Base-by-base conservation (phyloP, 2,888 invertebrate genomes). In the Leucoptera coffeella region DNA sequence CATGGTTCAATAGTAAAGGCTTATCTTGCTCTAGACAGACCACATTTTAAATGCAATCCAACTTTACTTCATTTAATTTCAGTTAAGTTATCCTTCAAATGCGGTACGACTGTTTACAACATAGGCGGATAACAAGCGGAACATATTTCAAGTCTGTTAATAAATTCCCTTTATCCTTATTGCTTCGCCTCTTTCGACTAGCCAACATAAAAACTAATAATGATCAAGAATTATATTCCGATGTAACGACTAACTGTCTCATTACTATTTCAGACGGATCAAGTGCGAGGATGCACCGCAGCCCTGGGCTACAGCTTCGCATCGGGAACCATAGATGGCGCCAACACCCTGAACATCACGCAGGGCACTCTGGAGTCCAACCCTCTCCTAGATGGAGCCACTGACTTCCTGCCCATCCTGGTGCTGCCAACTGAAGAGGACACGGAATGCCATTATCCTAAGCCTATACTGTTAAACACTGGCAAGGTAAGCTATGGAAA, bases 291-390 rank as follows among this genome's bases (percentile, higher is more conserved):
- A 1, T 91, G 90, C 45, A 54, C 71, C 3, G 80, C 88, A 3
- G 86, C 86, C 0, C 78, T 91, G 47, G 82, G 91, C 75, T 87
- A 85, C 57, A 85, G 85, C 44, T 90, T 91, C 47, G 89, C 86
- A 1, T 85, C 85, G 0, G 87, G 87, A 2, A 87, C 87, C 0
- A 82, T 78, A 1, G 87, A 87, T 40, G 86, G 87, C 1, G 84
- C 85, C 0, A 87, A 86, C 12, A 76, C 78, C 11, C 79, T 85
- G 25, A 76, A 81, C 27, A 87, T 88, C 39, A 75, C 75, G n/a
- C 86, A 87, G 65, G 86, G 84, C 21, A 79, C 78, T 1, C 64
- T 73, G 1, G 65, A 64, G 1, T 64, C 74, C 1, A 85, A 81
- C 41, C 71, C 77, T 0, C 61, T 89, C 24, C 80, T 89, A 78